Evolutionary conservation across 2,888 invertebrate species (phyloP).

Genomic region (Parnassius mnemosyne): DNA sequence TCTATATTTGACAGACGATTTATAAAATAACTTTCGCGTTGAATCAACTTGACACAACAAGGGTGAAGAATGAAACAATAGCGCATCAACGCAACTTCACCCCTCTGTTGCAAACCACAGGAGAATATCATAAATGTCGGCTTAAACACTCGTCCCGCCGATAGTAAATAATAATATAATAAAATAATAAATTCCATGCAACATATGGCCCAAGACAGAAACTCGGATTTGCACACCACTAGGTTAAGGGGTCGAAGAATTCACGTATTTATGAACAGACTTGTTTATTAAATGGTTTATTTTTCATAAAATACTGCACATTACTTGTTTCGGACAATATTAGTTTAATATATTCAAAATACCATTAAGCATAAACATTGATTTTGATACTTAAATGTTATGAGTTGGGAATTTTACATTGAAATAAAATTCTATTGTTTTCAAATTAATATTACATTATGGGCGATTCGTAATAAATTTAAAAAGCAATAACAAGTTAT

Average conservation of each 20-base stretch:
- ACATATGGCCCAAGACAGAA: conserved; percentile 66
- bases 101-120: conserved; percentile 68
- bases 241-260: conserved; percentile 31
- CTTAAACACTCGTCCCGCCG: conserved; percentile 77
- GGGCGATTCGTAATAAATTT: no score
- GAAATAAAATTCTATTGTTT: no score
- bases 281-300: conserved; percentile 26
- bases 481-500: no score
- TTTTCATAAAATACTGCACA: no score
- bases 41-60: conserved; percentile 65
- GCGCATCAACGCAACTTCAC: conserved; percentile 58
- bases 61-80: conserved; percentile 74
- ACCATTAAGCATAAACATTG: no score
- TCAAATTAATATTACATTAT: no score
- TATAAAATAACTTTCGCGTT: conserved; percentile 35
- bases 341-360: no score
- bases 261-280: conserved; percentile 31
- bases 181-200: conserved; percentile 75
- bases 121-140: conserved; percentile 79
- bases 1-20: conserved; percentile 13
- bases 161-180: conserved; percentile 79
- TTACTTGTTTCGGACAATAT: no score
- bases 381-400: no score
- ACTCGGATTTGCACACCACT: conserved; percentile 40
- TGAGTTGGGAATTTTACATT: no score